Percentiles rank a stretch among this genome's conserved stretches.
Conservation (phyloP, 1,140 invertebrate genomes). For the Philotrypesis tridentata region DNA sequence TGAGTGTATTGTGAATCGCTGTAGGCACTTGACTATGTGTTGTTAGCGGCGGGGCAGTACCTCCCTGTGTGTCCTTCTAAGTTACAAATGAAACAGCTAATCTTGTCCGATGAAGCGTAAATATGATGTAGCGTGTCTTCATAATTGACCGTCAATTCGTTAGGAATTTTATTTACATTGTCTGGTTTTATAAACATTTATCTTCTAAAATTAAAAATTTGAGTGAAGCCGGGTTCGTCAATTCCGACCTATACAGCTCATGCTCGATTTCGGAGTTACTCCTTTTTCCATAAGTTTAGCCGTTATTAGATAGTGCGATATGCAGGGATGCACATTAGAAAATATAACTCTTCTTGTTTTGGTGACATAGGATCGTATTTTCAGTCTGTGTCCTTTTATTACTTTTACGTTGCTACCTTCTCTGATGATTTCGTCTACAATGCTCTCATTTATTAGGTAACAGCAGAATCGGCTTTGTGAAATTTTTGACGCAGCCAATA, state of each 20-base stretch:
- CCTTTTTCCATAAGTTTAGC: neutral
- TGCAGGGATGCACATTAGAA: neutral
- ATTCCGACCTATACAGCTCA: neutral
- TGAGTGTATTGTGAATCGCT: neutral
- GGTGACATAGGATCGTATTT: neutral
- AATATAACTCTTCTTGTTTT: neutral
- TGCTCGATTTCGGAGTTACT: neutral
- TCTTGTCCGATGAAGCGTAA: neutral
- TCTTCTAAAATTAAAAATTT: neutral
- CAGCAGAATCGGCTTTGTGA: neutral
- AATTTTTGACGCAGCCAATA: neutral
- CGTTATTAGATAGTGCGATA: neutral
- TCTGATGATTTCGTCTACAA: neutral
- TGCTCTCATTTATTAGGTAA: neutral
- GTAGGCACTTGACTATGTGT: too few species aligned
- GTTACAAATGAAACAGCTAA: constrained; percentile 21
- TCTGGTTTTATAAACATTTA: neutral
- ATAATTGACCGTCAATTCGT: neutral
- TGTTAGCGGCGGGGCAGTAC: neutral
- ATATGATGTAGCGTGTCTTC: neutral
- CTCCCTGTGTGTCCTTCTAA: constrained; percentile 1
- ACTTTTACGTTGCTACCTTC: neutral
- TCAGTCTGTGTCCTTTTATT: neutral
- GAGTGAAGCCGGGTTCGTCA: neutral
- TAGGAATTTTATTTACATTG: neutral